Percentiles rank a stretch among this genome's conserved stretches.
Conservation (phyloP, 2,797 vertebrate species). For the Liasis olivaceus region DNA sequence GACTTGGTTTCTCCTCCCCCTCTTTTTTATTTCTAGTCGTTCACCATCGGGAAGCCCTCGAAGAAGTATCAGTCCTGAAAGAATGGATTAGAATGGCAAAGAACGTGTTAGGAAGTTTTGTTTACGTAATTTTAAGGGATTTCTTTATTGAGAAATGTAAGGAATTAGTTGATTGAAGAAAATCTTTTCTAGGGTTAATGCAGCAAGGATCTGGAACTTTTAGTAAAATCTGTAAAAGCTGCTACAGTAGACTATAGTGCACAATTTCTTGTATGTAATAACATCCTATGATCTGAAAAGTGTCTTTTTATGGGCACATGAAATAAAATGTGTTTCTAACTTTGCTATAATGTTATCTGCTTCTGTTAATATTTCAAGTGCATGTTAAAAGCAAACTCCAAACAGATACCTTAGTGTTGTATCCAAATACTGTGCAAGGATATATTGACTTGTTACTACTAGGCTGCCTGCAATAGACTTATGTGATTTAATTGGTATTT, state of each 20-base stretch:
- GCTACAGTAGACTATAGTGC: conserved; percentile 75
- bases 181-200: conserved; percentile 71
- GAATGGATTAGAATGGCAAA: conserved; percentile 79
- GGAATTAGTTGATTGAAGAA: conserved; percentile 73
- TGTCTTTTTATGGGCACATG: conserved; percentile 81
- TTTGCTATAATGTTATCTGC: conserved; percentile 72
- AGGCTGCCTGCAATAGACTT: conserved; percentile 25
- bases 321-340: conserved; percentile 82
- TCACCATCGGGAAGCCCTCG: conserved; percentile 81
- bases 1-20: conserved; percentile 2
- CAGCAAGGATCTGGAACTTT: conserved; percentile 74
- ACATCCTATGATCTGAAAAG: conserved; percentile 76
- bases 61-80: conserved; percentile 82
- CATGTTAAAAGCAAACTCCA: conserved; percentile 25
- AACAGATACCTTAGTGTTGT: conserved; percentile 20
- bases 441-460: background rate
- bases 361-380: conserved; percentile 59
- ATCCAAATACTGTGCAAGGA: conserved; percentile 28
- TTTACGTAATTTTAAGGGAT: conserved; percentile 82
- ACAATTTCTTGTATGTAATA: conserved; percentile 78
- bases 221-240: conserved; percentile 71
- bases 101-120: conserved; percentile 78
- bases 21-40: conserved; percentile 69
- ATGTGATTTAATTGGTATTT: conserved; percentile 4
- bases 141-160: conserved; percentile 75